These are phyloP conservation scores for Zaprionus bogoriensis DNA, from an alignment of 2,888 invertebrate species.

Conservation along the genomic window DNA sequence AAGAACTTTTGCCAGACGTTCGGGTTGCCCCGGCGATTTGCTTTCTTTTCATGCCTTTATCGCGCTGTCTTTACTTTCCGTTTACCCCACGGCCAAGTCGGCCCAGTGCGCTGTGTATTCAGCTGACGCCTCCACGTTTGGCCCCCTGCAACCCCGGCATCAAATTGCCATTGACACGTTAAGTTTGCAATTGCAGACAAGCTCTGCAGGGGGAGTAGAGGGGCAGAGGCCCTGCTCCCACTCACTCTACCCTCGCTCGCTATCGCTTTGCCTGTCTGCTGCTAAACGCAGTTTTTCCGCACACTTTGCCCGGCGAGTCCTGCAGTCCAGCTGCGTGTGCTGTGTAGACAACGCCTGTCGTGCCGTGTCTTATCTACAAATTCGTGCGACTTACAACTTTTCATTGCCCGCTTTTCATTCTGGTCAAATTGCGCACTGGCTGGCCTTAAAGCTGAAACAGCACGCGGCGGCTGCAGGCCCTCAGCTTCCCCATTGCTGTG, in stretches of 20 bases:
- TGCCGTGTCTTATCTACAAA: constrained; percentile 70
- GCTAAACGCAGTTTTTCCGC: constrained; percentile 77
- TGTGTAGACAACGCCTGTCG: constrained; percentile 73
- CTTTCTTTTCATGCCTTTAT: constrained; percentile 67
- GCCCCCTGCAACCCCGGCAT: neutral
- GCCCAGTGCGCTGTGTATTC: constrained; percentile 39
- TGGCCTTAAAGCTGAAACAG: constrained; percentile 41
- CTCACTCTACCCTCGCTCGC: neutral
- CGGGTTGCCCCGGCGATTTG: constrained; percentile 55
- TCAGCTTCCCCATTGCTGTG: neutral
- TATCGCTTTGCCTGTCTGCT: constrained; percentile 48
- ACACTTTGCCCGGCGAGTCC: constrained; percentile 37
- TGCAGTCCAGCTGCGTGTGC: constrained; percentile 58
- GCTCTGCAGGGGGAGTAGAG: too few relatives aligned
- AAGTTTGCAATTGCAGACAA: constrained; percentile 70
- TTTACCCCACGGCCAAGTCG: neutral
- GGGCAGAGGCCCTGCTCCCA: too few relatives aligned
- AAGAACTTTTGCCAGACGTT: constrained; percentile 72
- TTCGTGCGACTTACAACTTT: constrained; percentile 54
- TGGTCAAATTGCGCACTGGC: neutral
- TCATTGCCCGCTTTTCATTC: too few relatives aligned
- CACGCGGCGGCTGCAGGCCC: neutral
- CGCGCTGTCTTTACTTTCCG: constrained; percentile 16
- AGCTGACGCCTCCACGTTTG: constrained; percentile 43
- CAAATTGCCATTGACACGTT: constrained; percentile 78